These are phyloP conservation scores for Coranthus polyacanthus DNA, from an alignment of 2,797 vertebrate genomes.

Conservation along the genomic window DNA sequence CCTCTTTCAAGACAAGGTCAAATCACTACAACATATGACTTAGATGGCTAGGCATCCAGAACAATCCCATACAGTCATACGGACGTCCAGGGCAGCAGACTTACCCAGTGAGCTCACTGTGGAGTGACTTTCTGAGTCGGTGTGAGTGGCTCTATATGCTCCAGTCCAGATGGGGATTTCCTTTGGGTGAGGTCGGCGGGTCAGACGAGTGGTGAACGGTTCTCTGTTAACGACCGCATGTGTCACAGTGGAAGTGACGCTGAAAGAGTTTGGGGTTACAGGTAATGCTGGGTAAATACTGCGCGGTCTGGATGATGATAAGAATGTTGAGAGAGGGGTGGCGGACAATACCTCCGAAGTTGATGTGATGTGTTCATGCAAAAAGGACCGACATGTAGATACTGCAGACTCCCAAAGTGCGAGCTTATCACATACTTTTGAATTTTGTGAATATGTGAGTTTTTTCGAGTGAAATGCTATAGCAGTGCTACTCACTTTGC, in stretches of 20 bases:
- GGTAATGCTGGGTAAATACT: slow-evolving; percentile 30
- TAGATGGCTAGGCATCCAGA: slow-evolving; percentile 60
- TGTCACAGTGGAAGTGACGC: slow-evolving; percentile 44
- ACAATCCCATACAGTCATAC: slow-evolving; percentile 70
- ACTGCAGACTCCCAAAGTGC: not conserved
- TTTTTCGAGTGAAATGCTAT: no score
- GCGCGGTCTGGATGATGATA: slow-evolving; percentile 8
- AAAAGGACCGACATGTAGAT: not conserved
- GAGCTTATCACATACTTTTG: no score
- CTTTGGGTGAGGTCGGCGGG: slow-evolving; percentile 48
- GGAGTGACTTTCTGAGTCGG: slow-evolving; percentile 62
- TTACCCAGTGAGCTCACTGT: slow-evolving; percentile 55
- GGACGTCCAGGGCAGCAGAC: slow-evolving; percentile 54
- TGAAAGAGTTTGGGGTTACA: slow-evolving; percentile 34
- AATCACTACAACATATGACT: slow-evolving; percentile 59
- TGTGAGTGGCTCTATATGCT: slow-evolving; percentile 26
- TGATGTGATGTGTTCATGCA: not conserved
- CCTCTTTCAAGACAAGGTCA: slow-evolving; percentile 41
- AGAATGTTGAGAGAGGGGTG: not conserved
- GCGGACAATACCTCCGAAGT: not conserved
- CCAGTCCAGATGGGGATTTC: slow-evolving; percentile 38
- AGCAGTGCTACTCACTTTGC: no score
- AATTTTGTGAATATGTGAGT: no score
- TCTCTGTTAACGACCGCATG: slow-evolving; percentile 25
- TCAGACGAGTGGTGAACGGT: slow-evolving; percentile 58